Conservation (phyloP, 2,797 vertebrate genomes). For the Premnoplex brunnescens region DNA sequence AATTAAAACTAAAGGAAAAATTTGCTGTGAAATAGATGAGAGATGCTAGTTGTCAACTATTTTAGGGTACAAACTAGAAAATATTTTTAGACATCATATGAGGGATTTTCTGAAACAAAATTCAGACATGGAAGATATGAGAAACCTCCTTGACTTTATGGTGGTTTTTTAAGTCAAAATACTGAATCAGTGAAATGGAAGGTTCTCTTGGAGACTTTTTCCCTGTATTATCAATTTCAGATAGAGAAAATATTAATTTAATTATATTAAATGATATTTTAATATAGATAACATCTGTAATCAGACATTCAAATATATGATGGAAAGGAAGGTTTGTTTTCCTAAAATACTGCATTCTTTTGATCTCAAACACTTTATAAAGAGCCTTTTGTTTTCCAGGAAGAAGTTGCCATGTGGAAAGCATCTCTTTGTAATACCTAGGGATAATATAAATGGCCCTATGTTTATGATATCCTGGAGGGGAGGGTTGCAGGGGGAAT, state of each 20-base stretch:
- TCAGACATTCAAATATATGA: neutral
- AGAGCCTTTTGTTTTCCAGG: rapidly evolving
- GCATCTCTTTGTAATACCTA: rapidly evolving
- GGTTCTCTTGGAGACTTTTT: neutral
- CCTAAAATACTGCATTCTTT: neutral
- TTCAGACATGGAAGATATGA: neutral
- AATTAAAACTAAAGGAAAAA: neutral
- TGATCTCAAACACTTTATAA: neutral
- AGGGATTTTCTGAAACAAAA: neutral
- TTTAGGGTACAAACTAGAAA: neutral
- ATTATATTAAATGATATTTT: neutral
- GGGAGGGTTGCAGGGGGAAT: rapidly evolving
- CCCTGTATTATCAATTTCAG: neutral
- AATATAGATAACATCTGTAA: neutral
- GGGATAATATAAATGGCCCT: neutral
- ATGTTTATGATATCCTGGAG: neutral
- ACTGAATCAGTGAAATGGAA: neutral
- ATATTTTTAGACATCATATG: neutral
- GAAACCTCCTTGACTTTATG: neutral
- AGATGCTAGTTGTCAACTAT: neutral
- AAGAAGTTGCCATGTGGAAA: neutral
- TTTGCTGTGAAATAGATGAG: neutral
- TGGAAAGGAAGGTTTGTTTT: neutral
- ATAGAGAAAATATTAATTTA: neutral
- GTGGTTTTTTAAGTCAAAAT: neutral